Conservation (phyloP, 2,797 vertebrate species). For the Amazona ochrocephala region DNA sequence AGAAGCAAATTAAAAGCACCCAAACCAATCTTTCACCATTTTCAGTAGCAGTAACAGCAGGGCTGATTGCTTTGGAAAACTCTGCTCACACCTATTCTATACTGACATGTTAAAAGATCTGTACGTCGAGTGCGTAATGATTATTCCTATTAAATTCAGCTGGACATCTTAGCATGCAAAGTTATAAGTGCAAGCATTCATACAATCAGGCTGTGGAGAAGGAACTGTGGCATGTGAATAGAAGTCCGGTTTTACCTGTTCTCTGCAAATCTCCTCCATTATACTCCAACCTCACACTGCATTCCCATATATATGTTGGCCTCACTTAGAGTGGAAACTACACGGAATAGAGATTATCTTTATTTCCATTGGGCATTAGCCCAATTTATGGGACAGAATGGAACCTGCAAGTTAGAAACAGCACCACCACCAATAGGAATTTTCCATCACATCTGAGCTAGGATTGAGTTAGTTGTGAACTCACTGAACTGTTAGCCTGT, state of each 20-base stretch:
- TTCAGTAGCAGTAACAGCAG: neutral
- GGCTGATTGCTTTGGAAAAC: neutral
- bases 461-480: neutral
- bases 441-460: neutral
- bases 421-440: neutral
- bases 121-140: accelerated
- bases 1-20: neutral
- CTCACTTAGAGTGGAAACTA: neutral
- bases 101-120: neutral
- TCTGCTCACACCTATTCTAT: neutral
- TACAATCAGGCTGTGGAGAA: neutral
- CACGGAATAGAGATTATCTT: neutral
- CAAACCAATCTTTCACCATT: neutral
- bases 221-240: neutral
- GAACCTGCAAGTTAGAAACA: neutral
- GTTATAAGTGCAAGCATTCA: neutral
- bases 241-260: neutral
- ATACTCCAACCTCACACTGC: neutral
- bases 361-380: neutral
- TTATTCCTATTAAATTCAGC: neutral
- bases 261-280: neutral
- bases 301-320: neutral
- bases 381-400: neutral
- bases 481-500: neutral
- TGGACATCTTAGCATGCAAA: neutral